Conservation (phyloP, 2,888 invertebrate genomes). For the Conus canariensis region DNA sequence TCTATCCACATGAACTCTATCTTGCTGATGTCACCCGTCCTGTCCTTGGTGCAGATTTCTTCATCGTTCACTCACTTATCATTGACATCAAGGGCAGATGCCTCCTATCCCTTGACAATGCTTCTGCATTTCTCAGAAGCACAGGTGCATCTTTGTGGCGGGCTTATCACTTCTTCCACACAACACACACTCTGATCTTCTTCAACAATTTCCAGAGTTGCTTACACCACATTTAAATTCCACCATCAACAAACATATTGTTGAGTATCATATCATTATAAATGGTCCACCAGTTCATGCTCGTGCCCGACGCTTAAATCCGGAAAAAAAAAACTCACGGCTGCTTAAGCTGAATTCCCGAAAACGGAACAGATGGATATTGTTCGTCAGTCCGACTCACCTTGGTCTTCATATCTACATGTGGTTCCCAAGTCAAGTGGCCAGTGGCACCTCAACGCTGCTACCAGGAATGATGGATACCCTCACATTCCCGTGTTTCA, state of each 20-base stretch:
- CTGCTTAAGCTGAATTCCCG: slow-evolving; percentile 41
- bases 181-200: slow-evolving; percentile 21
- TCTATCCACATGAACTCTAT: neutral
- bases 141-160: neutral
- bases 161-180: slow-evolving; percentile 23
- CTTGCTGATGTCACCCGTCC: slow-evolving; percentile 36
- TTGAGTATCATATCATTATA: slow-evolving; percentile 46
- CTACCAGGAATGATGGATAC: too few relatives aligned
- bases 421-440: slow-evolving; percentile 54
- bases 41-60: slow-evolving; percentile 33
- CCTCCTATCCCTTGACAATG: slow-evolving; percentile 21
- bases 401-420: slow-evolving; percentile 38
- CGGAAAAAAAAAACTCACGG: slow-evolving; percentile 16
- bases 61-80: slow-evolving; percentile 19
- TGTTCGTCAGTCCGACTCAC: slow-evolving; percentile 23
- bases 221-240: slow-evolving; percentile 31
- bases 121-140: slow-evolving; percentile 11
- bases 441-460: too few relatives aligned
- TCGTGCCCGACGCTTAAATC: slow-evolving; percentile 23
- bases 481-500: too few relatives aligned
- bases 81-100: slow-evolving; percentile 29
- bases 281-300: slow-evolving; percentile 43
- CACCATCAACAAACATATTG: slow-evolving; percentile 32
- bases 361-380: slow-evolving; percentile 41
- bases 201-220: slow-evolving; percentile 34